phyloP scores from a whole-genome alignment of 2,113 vertebrate species.

The Syngnathus floridae region DNA sequence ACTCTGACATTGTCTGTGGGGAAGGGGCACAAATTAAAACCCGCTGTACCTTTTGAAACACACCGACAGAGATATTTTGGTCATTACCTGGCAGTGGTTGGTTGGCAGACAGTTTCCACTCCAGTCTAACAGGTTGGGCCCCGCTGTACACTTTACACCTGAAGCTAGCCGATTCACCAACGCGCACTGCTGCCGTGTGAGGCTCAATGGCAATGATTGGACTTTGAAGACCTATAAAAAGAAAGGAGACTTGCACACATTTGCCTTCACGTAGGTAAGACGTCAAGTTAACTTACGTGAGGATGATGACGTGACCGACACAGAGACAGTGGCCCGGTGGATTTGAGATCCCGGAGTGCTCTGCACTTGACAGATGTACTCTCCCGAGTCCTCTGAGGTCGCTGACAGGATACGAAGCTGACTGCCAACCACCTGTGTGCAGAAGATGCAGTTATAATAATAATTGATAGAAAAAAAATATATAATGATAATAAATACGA shows the following conservation, averaged over 20 bases:
- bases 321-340: conserved; percentile 76
- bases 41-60: not conserved
- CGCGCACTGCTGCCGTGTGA: conserved; percentile 76
- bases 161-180: conserved; percentile 82
- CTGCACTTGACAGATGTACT: conserved; percentile 81
- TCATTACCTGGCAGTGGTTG: conserved; percentile 78
- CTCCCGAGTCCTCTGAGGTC: conserved; percentile 75
- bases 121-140: conserved; percentile 78
- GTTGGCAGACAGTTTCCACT: conserved; percentile 83
- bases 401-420: conserved; percentile 80
- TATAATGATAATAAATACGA: too few species aligned
- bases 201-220: conserved; percentile 93
- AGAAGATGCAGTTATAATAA: conserved; percentile 5
- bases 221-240: conserved; percentile 77
- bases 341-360: conserved; percentile 31
- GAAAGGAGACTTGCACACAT: conserved; percentile 3
- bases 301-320: conserved; percentile 77
- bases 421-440: conserved; percentile 73
- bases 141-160: conserved; percentile 81
- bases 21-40: conserved; percentile 10
- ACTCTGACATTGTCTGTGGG: conserved; percentile 80
- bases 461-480: too few species aligned
- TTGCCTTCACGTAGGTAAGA: too few species aligned
- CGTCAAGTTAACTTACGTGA: conserved; percentile 58
- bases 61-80: conserved; percentile 4